Evolutionary conservation across 1,140 invertebrate species (phyloP).

Genomic region (Hormaphis cornu): DNA sequence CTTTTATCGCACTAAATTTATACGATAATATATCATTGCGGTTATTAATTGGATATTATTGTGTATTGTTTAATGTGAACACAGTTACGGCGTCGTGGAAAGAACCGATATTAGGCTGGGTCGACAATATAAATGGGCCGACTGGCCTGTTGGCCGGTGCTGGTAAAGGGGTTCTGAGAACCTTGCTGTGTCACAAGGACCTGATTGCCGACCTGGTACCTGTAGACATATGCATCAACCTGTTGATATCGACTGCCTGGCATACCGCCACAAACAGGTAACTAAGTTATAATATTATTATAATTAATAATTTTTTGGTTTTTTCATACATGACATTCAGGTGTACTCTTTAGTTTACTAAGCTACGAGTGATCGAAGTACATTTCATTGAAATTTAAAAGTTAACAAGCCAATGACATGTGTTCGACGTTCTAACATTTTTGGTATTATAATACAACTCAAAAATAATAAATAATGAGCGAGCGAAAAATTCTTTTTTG

Average conservation of each 20-base stretch:
- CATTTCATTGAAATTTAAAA: no score
- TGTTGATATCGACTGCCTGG: slow-evolving; percentile 66
- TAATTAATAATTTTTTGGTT: background rate
- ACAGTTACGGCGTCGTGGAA: slow-evolving; percentile 51
- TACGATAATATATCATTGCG: background rate
- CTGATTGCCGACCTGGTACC: slow-evolving; percentile 69
- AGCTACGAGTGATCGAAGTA: background rate
- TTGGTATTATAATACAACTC: no score
- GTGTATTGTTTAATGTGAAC: background rate
- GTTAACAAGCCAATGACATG: no score
- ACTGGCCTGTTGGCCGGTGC: slow-evolving; percentile 61
- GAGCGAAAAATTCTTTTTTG: no score
- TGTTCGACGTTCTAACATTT: no score
- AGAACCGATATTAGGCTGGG: slow-evolving; percentile 57
- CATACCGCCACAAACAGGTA: slow-evolving; percentile 55
- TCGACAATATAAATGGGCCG: slow-evolving; percentile 60
- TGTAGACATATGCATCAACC: slow-evolving; percentile 75
- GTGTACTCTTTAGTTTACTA: no score
- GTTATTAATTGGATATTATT: slow-evolving; percentile 41
- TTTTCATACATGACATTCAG: background rate
- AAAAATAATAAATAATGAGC: no score
- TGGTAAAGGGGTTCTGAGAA: slow-evolving; percentile 72
- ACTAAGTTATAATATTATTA: slow-evolving; percentile 33
- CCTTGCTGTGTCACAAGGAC: slow-evolving; percentile 54
- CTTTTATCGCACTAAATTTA: no score